Evolutionary conservation across 2,888 invertebrate species (phyloP), one percentile per base, ranked within the genome.

Genomic region (Charanyca ferruginea): DNA sequence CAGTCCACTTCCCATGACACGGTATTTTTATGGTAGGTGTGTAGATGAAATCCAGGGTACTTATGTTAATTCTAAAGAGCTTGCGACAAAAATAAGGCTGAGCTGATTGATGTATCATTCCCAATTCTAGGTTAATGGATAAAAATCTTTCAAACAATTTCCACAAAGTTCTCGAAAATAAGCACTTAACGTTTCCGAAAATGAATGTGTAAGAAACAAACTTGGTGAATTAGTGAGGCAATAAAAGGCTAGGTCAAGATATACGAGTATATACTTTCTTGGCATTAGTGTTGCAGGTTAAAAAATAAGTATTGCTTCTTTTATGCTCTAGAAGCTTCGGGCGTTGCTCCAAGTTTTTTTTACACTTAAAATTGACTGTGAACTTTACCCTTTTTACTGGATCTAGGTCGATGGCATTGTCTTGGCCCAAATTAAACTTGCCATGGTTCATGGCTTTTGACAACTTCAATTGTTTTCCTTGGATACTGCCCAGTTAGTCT

Each of bases 181-280:
- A 79, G 78, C 81, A 82, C 80, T 83, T 80, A 85, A 81, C 78
- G 78, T 76, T 84, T 81, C 80, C 53, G 74, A 77, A 85, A 86
- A 87, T 85, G 77, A 83, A 84, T 86, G 83, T 80, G 66, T 69
- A 77, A 77, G 55, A 60, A 77, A 54, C 78, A 75, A 85, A 87
- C 77, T 89, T 85, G 66, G 81, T 83, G 81, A 86, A 85, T 86
- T 86, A 87, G 81, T 81, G 65, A 44, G 68, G 79, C 79, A 83
- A 86, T 89, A 84, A 86, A 83, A 79, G 68, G 48, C 49, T 25
- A 66, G 58, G 57, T 60, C 68, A 77, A 77, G 79, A 77, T 71
- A 80, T 80, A 68, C 25, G 68, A 53, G 52, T 35, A 81, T 81
- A 82, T 84, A 80, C 81, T 74, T 76, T 84, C 79, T 81, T 83